Evolutionary conservation across 2,113 vertebrate species (phyloP).

Genomic region (Hippocampus guttulatus): DNA sequence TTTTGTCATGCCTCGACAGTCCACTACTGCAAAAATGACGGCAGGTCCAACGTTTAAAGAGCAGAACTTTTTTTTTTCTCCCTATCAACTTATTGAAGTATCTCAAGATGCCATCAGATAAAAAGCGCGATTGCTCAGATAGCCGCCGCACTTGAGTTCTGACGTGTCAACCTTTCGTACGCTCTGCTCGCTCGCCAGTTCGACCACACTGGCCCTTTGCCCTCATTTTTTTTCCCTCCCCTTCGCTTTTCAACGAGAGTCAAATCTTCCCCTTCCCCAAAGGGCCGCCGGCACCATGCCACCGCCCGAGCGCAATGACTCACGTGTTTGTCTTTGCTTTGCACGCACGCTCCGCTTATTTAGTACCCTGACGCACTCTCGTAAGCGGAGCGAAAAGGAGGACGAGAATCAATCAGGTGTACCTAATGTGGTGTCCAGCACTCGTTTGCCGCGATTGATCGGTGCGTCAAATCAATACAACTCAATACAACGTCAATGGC

Average conservation of each 20-base stretch:
- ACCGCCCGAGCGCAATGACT: conserved; percentile 23
- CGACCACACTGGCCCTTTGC: conserved; percentile 18
- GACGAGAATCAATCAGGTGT: background rate
- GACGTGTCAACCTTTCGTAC: background rate
- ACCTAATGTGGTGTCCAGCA: background rate
- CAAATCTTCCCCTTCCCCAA: conserved; percentile 2
- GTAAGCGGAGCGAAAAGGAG: background rate
- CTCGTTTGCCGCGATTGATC: conserved; percentile 24
- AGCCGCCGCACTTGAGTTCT: background rate
- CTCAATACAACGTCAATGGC: conserved; percentile 31
- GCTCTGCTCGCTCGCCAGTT: background rate
- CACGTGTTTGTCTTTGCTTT: conserved; percentile 7
- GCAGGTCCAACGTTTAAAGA: background rate
- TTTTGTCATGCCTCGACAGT: background rate
- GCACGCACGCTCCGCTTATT: background rate
- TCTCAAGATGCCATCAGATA: background rate
- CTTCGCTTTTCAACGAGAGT: background rate
- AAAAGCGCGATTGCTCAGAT: too few species aligned
- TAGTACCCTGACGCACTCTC: background rate
- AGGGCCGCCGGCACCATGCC: conserved; percentile 6
- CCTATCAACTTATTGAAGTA: background rate
- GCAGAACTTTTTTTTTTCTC: background rate
- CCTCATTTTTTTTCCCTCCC: conserved; percentile 19
- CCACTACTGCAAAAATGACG: background rate
- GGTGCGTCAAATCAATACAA: conserved; percentile 22